These are phyloP conservation scores for Diorhabda sublineata DNA, from an alignment of 1,140 invertebrate genomes.

Conservation along the genomic window DNA sequence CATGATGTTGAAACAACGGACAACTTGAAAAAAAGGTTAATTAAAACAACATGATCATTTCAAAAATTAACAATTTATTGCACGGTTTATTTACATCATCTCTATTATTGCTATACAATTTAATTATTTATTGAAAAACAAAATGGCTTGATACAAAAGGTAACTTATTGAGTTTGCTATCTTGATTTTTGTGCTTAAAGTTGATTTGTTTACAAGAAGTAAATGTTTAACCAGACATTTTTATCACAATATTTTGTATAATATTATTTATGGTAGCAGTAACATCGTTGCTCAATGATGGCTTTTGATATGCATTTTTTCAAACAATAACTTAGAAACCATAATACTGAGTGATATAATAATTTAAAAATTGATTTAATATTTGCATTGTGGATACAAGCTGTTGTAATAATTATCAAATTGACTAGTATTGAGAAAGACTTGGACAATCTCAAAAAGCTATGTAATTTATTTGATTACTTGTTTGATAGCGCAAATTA, in stretches of 20 bases:
- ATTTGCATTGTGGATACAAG: conserved; percentile 19
- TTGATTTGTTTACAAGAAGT: not conserved
- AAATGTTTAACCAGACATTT: conserved; percentile 18
- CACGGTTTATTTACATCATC: conserved; percentile 19
- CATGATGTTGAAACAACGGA: too few species aligned
- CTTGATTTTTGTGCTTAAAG: conserved; percentile 7
- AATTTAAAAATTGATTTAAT: conserved; percentile 24
- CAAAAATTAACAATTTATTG: conserved; percentile 34
- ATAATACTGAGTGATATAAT: conserved; percentile 28
- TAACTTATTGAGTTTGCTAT: conserved; percentile 26
- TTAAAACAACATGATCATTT: conserved; percentile 9
- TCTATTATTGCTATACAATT: conserved; percentile 29
- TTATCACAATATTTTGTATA: conserved; percentile 15
- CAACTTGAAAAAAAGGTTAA: not conserved
- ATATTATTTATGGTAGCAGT: not conserved
- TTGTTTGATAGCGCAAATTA: conserved; percentile 12
- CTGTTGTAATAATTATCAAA: conserved; percentile 12
- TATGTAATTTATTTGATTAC: conserved; percentile 21
- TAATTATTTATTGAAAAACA: conserved; percentile 13
- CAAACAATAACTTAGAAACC: conserved; percentile 26
- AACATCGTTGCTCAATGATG: not conserved
- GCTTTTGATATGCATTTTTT: conserved; percentile 7
- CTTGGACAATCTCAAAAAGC: conserved; percentile 13
- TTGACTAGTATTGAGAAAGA: conserved; percentile 27
- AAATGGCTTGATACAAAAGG: conserved; percentile 27